These are phyloP conservation scores for Drosophila quinaria DNA, from an alignment of 2,888 invertebrate genomes.

Conservation along the genomic window DNA sequence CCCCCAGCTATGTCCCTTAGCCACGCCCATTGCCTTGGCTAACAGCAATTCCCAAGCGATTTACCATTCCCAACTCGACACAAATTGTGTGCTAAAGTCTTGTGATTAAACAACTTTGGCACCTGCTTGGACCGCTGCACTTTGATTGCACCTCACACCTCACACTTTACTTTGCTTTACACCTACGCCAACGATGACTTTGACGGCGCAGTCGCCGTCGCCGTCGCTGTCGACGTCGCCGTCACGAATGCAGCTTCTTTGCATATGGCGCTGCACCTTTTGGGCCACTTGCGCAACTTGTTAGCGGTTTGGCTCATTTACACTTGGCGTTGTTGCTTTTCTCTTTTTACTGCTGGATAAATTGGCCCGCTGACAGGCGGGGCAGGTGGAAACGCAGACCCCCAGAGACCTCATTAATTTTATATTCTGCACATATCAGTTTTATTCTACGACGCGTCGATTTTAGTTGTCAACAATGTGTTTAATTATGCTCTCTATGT, in stretches of 20 bases:
- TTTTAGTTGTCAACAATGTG: no score
- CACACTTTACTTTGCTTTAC: slow-evolving; percentile 71
- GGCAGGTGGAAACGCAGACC: not conserved
- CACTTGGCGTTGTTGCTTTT: slow-evolving; percentile 24
- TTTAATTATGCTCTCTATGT: no score
- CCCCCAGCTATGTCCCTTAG: not conserved
- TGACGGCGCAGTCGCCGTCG: slow-evolving; percentile 1
- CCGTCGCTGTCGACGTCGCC: not conserved
- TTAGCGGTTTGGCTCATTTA: slow-evolving; percentile 39
- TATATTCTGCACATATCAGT: not conserved
- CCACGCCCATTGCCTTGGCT: slow-evolving; percentile 19
- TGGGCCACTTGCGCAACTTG: slow-evolving; percentile 66
- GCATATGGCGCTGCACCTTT: slow-evolving; percentile 55
- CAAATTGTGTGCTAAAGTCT: slow-evolving; percentile 73
- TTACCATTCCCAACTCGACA: slow-evolving; percentile 42
- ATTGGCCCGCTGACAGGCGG: slow-evolving; percentile 62
- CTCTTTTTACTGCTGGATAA: slow-evolving; percentile 49
- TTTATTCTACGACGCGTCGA: not conserved
- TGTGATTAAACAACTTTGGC: slow-evolving; percentile 80
- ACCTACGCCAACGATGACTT: slow-evolving; percentile 50
- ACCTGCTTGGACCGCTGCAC: slow-evolving; percentile 68
- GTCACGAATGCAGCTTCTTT: slow-evolving; percentile 21
- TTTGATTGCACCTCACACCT: slow-evolving; percentile 74
- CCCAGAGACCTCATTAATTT: slow-evolving; percentile 11
- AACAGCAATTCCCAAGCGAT: slow-evolving; percentile 46